phyloP scores from a whole-genome alignment of 2,888 invertebrate species.

The Quadriops clusia region DNA sequence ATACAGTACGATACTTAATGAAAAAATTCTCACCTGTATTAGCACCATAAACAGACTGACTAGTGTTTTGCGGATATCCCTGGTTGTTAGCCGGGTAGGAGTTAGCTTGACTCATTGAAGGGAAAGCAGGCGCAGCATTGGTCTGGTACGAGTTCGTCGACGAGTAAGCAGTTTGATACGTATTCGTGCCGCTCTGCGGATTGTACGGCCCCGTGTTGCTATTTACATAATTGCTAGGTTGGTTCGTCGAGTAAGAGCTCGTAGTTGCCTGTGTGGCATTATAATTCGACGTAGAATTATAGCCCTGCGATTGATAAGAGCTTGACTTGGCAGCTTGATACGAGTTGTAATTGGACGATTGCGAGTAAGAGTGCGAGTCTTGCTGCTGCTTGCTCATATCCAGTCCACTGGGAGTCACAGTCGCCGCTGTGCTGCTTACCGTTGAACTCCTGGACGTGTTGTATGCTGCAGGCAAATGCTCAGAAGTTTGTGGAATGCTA shows the following conservation, averaged over 20 bases:
- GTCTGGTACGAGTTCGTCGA: conserved; percentile 25
- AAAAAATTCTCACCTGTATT: conserved; percentile 26
- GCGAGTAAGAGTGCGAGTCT: conserved; percentile 36
- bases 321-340: conserved; percentile 32
- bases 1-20: not conserved
- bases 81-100: conserved; percentile 29
- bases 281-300: conserved; percentile 25
- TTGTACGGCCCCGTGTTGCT: conserved; percentile 30
- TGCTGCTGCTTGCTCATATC: conserved; percentile 31
- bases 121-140: conserved; percentile 23
- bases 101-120: conserved; percentile 31
- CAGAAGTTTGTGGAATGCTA: conserved; percentile 33
- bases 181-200: conserved; percentile 24
- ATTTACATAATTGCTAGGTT: conserved; percentile 29
- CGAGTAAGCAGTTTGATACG: conserved; percentile 34
- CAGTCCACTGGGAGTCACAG: conserved; percentile 21
- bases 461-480: conserved; percentile 33
- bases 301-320: conserved; percentile 26
- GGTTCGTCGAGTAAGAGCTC: conserved; percentile 31
- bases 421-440: conserved; percentile 28
- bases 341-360: conserved; percentile 34
- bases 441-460: conserved; percentile 34
- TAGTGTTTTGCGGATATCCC: conserved; percentile 32
- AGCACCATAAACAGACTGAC: conserved; percentile 35
- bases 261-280: conserved; percentile 34